Base-by-base conservation (phyloP, 2,797 vertebrate genomes). In the Myioborus melanocephalus region DNA sequence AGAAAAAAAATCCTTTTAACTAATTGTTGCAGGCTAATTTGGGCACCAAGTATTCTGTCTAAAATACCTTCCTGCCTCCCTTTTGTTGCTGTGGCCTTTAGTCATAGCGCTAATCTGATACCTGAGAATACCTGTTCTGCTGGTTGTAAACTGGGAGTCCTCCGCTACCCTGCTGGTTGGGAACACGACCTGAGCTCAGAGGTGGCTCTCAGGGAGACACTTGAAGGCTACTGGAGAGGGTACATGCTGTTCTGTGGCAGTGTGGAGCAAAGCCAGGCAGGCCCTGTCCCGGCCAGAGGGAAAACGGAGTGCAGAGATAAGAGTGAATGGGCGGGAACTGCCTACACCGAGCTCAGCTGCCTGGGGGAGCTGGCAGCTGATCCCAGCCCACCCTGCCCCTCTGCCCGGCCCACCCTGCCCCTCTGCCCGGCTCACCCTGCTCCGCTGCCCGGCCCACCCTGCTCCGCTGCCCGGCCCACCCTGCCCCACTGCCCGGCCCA, bases 401-500 rank as follows among this genome's bases (percentile, higher is more conserved):
- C 7, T 41, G 19, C 19, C 20, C 43, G 20, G 0, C 64, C 23
- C 21, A 35, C 4, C 10, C 41, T 8, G 43, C 43, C 43, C 18
- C 43, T 4, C 44, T 46, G 44, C 44, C 44, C 44, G 12, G 44
- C 44, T 10, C 22, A 6, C 3, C 46, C 22, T 23, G 44, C 44
- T 22, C 22, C 44, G 13, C 7, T 46, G 44, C 44, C 44, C 44
- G 10, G 43, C 19, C 17, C 41, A 43, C 8, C 18, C 41, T 17
- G 11, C 49, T 18, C 41, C 41, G 3, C 18, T 43, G 41, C 18
- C 37, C 30, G 23, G 7, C n/a, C 5, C 37, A 37, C 37, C 12
- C 53, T 15, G 10, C 27, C n/a, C 6, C 15, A 0, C 10, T 2
- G 0, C 64, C 24, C 27, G n/a, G n/a, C n/a, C n/a, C n/a, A n/a